A percentile compares a stretch with the other conserved stretches of the same genome.
These are phyloP conservation scores for Chloebia gouldiae DNA, from an alignment of 2,113 vertebrate species.

Conservation along the genomic window DNA sequence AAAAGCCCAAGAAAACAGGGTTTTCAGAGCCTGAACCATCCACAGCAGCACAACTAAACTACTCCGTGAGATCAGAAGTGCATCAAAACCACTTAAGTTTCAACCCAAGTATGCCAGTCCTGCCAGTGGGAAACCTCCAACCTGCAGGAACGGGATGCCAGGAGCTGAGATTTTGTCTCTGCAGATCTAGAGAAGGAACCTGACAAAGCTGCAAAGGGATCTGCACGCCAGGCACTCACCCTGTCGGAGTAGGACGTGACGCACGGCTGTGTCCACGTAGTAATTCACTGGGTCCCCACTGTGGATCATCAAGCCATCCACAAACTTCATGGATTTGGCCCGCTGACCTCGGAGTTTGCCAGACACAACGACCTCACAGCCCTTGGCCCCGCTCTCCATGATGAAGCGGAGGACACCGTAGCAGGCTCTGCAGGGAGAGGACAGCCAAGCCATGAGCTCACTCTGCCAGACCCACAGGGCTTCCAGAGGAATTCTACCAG, in stretches of 20 bases:
- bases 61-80: not conserved
- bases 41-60: not conserved
- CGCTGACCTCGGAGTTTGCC: slow-evolving; percentile 96
- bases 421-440: slow-evolving; percentile 81
- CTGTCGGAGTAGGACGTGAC: slow-evolving; percentile 94
- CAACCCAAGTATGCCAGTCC: not conserved
- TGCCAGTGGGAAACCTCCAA: not conserved
- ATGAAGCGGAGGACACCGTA: slow-evolving; percentile 98
- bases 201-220: not conserved
- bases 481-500: accelerated
- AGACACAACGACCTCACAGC: slow-evolving; percentile 95
- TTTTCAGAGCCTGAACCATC: not conserved
- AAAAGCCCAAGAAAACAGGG: not conserved
- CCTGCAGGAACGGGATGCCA: accelerated
- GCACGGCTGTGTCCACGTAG: slow-evolving; percentile 96
- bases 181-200: not conserved
- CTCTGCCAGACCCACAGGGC: not conserved
- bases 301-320: slow-evolving; percentile 99
- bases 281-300: slow-evolving; percentile 98
- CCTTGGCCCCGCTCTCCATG: slow-evolving; percentile 98
- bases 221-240: slow-evolving; percentile 73
- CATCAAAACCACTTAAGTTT: accelerated
- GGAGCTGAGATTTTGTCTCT: not conserved
- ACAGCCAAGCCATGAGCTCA: not conserved
- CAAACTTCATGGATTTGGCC: slow-evolving; percentile 99